Evolutionary conservation across 2,888 invertebrate genomes (phyloP).

Genomic region (Drosophila tripunctata): DNA sequence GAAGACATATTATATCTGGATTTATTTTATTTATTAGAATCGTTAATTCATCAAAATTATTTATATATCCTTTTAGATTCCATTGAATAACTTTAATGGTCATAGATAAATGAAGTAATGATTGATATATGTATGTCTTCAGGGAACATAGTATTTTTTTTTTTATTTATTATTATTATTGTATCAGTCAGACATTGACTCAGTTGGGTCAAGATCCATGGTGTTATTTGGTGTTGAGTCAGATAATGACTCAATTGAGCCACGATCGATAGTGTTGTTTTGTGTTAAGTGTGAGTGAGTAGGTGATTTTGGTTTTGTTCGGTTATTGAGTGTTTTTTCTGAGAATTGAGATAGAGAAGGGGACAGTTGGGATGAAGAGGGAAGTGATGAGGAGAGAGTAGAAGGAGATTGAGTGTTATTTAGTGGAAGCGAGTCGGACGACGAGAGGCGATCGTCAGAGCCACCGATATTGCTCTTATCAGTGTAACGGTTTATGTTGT

Average conservation of each 20-base stretch:
- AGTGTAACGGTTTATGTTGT: too few species aligned
- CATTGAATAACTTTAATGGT: slow-evolving; percentile 3
- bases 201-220: slow-evolving; percentile 1
- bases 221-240: background rate
- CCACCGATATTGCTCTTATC: too few species aligned
- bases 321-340: background rate
- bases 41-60: background rate
- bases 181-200: background rate
- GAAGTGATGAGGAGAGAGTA: too few species aligned
- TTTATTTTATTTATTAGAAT: slow-evolving; percentile 1
- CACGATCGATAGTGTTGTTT: background rate
- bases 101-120: background rate
- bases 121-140: background rate
- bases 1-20: slow-evolving; percentile 10
- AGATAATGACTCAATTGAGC: background rate
- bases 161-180: background rate
- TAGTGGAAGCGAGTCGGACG: too few species aligned
- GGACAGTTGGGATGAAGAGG: too few species aligned
- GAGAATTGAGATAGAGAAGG: background rate
- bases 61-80: background rate
- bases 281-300: background rate
- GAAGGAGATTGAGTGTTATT: too few species aligned
- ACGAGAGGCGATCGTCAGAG: too few species aligned
- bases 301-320: background rate
- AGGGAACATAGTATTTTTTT: background rate